These are phyloP conservation scores for Coelopa pilipes DNA, from an alignment of 2,888 invertebrate genomes.

Conservation along the genomic window DNA sequence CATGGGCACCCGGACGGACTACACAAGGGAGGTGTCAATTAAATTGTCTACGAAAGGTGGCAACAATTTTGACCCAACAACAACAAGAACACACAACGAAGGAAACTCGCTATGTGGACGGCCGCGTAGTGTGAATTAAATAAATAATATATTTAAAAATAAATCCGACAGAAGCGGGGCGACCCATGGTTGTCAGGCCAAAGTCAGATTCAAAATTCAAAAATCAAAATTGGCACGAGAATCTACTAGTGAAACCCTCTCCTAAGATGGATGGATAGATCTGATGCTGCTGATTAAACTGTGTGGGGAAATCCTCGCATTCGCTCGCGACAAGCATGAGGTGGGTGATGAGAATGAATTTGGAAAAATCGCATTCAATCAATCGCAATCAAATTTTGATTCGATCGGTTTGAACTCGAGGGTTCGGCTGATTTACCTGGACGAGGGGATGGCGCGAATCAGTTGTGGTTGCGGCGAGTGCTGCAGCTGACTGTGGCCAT, in stretches of 20 bases:
- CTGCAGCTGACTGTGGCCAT: conserved; percentile 47
- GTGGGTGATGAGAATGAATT: not conserved
- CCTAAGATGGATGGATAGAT: no score
- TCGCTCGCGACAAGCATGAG: not conserved
- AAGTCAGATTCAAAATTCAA: no score
- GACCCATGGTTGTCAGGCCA: no score
- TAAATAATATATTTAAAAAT: no score
- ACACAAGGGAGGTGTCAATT: conserved; percentile 26
- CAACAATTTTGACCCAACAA: not conserved
- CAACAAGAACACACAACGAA: not conserved
- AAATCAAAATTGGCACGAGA: no score
- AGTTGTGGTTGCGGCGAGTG: conserved; percentile 60
- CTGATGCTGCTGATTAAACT: not conserved
- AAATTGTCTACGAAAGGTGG: conserved; percentile 6
- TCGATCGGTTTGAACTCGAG: no score
- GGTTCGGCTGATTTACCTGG: conserved; percentile 56
- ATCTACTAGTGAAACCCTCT: no score
- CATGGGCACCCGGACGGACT: not conserved
- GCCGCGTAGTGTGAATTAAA: no score
- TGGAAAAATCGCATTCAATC: not conserved
- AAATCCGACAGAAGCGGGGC: no score
- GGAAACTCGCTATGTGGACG: no score
- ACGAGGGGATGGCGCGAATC: conserved; percentile 64
- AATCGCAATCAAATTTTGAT: not conserved
- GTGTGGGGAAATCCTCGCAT: not conserved